Conservation (phyloP, 2,888 invertebrate species). For the Xanthia togata region DNA sequence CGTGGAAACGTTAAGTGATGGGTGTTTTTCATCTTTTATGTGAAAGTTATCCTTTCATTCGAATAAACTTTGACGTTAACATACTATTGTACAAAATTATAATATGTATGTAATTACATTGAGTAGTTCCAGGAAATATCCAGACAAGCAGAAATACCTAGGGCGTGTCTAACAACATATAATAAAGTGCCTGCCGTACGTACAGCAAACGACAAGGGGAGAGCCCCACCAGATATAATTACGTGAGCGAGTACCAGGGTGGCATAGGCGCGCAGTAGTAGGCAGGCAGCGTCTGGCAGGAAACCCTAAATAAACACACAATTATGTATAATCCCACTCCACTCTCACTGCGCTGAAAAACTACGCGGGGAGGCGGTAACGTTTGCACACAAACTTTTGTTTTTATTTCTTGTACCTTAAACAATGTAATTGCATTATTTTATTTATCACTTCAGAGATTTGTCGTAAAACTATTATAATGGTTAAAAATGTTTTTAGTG, state of each 20-base stretch:
- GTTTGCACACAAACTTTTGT: constrained; percentile 66
- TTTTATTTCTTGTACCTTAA: constrained; percentile 37
- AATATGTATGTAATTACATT: constrained; percentile 22
- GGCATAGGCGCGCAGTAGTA: constrained; percentile 72
- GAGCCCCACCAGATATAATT: constrained; percentile 77
- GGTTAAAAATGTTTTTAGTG: constrained; percentile 4
- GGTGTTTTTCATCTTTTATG: not conserved
- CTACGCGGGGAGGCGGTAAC: constrained; percentile 73
- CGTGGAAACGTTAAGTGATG: not conserved
- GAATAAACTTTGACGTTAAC: not conserved
- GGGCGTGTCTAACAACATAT: constrained; percentile 50
- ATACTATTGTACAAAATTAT: constrained; percentile 7
- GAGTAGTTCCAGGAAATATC: constrained; percentile 33
- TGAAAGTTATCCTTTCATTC: not conserved
- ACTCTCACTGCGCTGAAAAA: constrained; percentile 79
- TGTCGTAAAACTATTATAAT: constrained; percentile 33
- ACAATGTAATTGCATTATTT: constrained; percentile 58
- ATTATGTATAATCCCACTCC: constrained; percentile 79
- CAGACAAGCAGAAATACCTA: constrained; percentile 49
- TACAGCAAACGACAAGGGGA: constrained; percentile 55
- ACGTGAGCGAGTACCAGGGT: constrained; percentile 78
- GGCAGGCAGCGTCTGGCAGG: constrained; percentile 73
- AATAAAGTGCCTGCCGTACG: constrained; percentile 40
- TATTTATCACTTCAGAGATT: constrained; percentile 35
- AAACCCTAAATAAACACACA: constrained; percentile 85